Conservation (phyloP, 2,797 vertebrate species). For the Trachops cirrhosus region DNA sequence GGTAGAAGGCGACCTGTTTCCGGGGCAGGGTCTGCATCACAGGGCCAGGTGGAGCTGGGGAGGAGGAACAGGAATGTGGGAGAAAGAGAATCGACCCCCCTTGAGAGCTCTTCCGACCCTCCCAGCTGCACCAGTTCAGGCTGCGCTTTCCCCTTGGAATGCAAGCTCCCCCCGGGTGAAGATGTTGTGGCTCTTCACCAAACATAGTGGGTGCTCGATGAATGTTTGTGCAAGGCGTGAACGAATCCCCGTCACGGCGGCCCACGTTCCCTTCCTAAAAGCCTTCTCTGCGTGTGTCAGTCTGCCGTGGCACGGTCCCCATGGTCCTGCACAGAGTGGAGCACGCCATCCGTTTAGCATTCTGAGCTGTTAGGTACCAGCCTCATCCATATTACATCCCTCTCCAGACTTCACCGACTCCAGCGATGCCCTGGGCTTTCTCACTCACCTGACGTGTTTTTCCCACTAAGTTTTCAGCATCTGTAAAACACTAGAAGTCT, state of each 20-base stretch:
- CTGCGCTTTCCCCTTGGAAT: not conserved
- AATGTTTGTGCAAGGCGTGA: not conserved
- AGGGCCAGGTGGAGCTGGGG: too few relatives aligned
- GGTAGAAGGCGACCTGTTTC: fast-evolving
- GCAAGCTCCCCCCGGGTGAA: not conserved
- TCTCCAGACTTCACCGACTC: not conserved
- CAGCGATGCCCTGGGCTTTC: not conserved
- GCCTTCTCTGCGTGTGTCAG: not conserved
- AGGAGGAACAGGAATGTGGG: not conserved
- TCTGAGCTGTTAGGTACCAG: not conserved
- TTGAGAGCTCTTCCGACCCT: fast-evolving
- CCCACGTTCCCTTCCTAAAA: not conserved
- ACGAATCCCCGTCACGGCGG: not conserved
- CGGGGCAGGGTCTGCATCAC: fast-evolving
- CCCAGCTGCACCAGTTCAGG: fast-evolving
- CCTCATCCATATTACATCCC: not conserved
- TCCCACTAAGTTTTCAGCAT: not conserved
- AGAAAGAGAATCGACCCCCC: not conserved
- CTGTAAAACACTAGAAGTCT: not conserved
- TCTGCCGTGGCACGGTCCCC: fast-evolving
- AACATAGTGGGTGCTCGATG: not conserved
- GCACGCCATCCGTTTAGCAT: not conserved
- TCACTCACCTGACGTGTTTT: not conserved
- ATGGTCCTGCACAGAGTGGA: fast-evolving
- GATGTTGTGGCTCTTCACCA: fast-evolving